Evolutionary conservation across 2,888 invertebrate genomes (phyloP).

Genomic region (Pecten maximus): DNA sequence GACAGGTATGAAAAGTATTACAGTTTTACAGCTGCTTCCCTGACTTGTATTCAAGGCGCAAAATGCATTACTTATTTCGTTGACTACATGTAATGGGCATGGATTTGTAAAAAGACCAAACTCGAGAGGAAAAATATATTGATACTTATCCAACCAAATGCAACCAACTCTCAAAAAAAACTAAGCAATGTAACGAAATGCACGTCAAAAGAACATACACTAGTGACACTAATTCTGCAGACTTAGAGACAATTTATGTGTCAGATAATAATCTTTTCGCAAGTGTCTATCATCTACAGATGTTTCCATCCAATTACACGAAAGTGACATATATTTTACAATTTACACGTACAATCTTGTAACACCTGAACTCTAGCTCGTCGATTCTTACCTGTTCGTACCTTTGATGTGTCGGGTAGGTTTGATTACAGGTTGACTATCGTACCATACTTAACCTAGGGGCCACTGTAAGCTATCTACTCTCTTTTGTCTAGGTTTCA

Average conservation of each 20-base stretch:
- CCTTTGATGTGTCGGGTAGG: conserved; percentile 19
- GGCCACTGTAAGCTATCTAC: conserved; percentile 16
- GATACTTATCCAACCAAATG: too few species aligned
- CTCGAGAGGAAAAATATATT: too few species aligned
- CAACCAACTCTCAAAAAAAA: background rate
- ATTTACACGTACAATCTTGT: background rate
- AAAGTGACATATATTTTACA: conserved; percentile 20
- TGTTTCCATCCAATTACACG: background rate
- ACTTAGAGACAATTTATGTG: background rate
- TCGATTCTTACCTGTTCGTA: background rate
- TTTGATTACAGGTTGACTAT: conserved; percentile 8
- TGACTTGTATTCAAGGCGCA: too few species aligned
- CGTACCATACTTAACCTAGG: background rate
- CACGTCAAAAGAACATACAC: background rate
- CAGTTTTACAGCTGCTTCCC: too few species aligned
- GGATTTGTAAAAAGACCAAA: too few species aligned
- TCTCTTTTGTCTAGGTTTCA: conserved; percentile 27
- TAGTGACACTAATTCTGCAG: background rate
- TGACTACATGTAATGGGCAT: too few species aligned
- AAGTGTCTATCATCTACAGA: background rate
- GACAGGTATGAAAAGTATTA: too few species aligned
- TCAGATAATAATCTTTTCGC: background rate
- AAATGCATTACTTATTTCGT: too few species aligned
- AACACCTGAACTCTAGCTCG: conserved; percentile 7
- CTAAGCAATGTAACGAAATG: background rate